These are phyloP conservation scores for Galeopsomyia nigrocyanea DNA, from an alignment of 2,888 invertebrate species.

Conservation along the genomic window DNA sequence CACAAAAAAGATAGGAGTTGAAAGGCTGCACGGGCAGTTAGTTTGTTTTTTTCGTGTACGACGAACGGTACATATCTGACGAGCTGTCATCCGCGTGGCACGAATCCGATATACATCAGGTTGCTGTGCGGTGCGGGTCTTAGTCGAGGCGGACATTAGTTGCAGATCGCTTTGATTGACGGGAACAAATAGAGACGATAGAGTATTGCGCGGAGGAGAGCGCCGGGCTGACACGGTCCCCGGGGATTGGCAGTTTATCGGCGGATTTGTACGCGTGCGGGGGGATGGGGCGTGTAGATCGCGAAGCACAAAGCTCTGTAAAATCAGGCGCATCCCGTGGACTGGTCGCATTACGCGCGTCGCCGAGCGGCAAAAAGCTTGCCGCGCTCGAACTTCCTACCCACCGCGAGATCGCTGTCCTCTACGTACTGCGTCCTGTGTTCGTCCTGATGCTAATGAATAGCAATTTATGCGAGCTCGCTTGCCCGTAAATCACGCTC, in stretches of 20 bases:
- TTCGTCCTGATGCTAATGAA: too few relatives aligned
- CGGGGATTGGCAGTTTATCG: slow-evolving; percentile 46
- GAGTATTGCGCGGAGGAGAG: not conserved
- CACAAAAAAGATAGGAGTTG: too few relatives aligned
- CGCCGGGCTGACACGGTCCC: slow-evolving; percentile 38
- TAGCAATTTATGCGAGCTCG: slow-evolving; percentile 15
- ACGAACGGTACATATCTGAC: slow-evolving; percentile 4
- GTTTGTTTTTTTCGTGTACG: not conserved
- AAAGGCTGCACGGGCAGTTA: too few relatives aligned
- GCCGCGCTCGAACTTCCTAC: slow-evolving; percentile 7
- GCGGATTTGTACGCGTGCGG: not conserved
- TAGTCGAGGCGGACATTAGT: slow-evolving; percentile 3
- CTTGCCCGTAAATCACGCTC: slow-evolving; percentile 23
- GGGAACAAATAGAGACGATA: slow-evolving; percentile 55
- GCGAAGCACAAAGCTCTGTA: too few relatives aligned
- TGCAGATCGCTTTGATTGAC: slow-evolving; percentile 57
- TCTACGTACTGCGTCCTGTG: not conserved
- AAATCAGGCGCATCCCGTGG: too few relatives aligned
- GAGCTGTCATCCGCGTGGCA: not conserved
- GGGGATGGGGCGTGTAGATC: too few relatives aligned
- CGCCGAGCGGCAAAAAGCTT: slow-evolving; percentile 27
- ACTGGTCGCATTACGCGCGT: slow-evolving; percentile 30
- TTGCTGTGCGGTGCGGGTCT: too few relatives aligned
- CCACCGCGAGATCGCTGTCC: not conserved
- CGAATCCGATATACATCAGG: too few relatives aligned